These are phyloP conservation scores for Axinella damicornis DNA, from an alignment of 37 sponge, comb jelly and placozoan species.

Conservation along the genomic window DNA sequence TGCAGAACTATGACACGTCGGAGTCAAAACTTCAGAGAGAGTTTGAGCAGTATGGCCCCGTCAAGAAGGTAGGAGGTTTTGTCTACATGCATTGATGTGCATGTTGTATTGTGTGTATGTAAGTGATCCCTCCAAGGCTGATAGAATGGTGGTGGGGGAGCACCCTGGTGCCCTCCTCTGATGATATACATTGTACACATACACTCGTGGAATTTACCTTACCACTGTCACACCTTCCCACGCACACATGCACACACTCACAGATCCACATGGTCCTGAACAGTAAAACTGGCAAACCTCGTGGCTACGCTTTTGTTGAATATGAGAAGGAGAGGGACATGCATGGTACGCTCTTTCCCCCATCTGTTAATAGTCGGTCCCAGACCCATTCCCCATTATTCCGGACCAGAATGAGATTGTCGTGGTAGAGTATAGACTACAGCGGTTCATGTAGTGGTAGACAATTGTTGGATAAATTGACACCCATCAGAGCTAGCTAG, in stretches of 20 bases:
- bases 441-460: too few relatives aligned
- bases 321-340: slow-evolving; percentile 96
- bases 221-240: neutral
- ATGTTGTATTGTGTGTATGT: too few relatives aligned
- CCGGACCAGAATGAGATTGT: too few relatives aligned
- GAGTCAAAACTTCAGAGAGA: slow-evolving; percentile 91
- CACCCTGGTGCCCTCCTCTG: too few relatives aligned
- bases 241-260: neutral
- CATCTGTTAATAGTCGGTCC: too few relatives aligned
- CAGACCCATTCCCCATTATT: too few relatives aligned
- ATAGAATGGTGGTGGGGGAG: too few relatives aligned
- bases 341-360: slow-evolving; percentile 66
- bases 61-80: slow-evolving; percentile 68
- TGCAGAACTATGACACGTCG: slow-evolving; percentile 90
- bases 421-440: too few relatives aligned
- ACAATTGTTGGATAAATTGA: too few relatives aligned
- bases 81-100: too few relatives aligned
- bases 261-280: slow-evolving; percentile 77
- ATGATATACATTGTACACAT: neutral
- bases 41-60: slow-evolving; percentile 93
- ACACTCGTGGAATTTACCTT: neutral
- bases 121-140: too few relatives aligned
- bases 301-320: slow-evolving; percentile 97
- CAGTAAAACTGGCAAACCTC: slow-evolving; percentile 73
- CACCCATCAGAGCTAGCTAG: too few relatives aligned